Evolutionary conservation across 92 coral and sea anemone species (phyloP).

Genomic region (Zoanthus sansibaricus): DNA sequence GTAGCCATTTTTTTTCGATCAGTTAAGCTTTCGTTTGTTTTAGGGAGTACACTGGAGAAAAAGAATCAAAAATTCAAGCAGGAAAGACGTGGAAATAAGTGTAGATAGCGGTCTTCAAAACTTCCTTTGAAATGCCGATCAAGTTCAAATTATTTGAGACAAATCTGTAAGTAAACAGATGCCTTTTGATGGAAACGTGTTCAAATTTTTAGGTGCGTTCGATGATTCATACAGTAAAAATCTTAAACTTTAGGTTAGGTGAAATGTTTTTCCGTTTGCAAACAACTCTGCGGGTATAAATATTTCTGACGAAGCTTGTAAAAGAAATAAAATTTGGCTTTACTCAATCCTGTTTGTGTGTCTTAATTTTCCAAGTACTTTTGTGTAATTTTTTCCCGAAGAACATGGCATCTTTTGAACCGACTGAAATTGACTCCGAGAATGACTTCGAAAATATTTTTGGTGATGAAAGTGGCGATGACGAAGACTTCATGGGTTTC

Average conservation of each 20-base stretch:
- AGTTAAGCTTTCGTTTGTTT: conserved; percentile 5
- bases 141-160: too few species aligned
- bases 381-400: not conserved
- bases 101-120: too few species aligned
- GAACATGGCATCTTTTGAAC: too few species aligned
- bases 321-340: conserved; percentile 13
- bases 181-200: conserved; percentile 15
- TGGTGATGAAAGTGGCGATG: conserved; percentile 1
- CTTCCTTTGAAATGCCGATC: not conserved
- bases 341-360: conserved; percentile 4
- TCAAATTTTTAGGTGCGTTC: not conserved
- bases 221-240: conserved; percentile 14
- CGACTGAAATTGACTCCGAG: not conserved
- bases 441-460: conserved; percentile 27
- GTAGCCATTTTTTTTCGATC: conserved; percentile 6
- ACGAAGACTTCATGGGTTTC: not conserved
- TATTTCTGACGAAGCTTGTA: not conserved
- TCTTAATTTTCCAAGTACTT: conserved; percentile 28
- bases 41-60: not conserved
- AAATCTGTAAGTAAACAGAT: conserved; percentile 10
- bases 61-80: conserved; percentile 29
- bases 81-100: conserved; percentile 12
- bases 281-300: not conserved
- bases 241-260: not conserved
- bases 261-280: too few species aligned